These are phyloP conservation scores for Eupeodes luniger DNA, from an alignment of 2,888 invertebrate genomes.

Conservation along the genomic window DNA sequence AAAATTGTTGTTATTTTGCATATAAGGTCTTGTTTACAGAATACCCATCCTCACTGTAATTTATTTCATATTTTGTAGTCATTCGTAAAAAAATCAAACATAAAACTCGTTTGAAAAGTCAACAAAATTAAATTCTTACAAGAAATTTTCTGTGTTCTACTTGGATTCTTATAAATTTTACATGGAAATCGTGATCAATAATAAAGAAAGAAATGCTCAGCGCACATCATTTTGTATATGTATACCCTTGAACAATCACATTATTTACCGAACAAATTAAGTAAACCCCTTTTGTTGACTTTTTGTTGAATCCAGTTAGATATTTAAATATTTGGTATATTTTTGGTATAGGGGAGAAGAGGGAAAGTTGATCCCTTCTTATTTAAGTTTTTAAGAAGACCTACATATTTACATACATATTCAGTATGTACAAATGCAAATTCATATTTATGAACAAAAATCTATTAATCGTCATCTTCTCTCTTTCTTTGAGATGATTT, in stretches of 20 bases:
- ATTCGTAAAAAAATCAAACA: neutral
- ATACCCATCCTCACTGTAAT: no score
- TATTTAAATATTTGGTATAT: neutral
- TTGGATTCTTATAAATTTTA: conserved; percentile 3
- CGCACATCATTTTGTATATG: neutral
- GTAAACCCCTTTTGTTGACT: neutral
- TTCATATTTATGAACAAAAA: no score
- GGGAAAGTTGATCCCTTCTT: no score
- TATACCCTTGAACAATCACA: neutral
- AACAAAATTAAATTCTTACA: conserved; percentile 6
- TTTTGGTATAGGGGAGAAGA: no score
- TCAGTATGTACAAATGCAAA: no score
- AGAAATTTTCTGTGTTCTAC: neutral
- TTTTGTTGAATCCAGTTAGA: neutral
- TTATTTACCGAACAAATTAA: neutral
- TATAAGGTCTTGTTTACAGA: no score
- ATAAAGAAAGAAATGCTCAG: neutral
- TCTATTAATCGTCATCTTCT: no score
- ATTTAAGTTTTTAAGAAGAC: no score
- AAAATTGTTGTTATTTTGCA: no score
- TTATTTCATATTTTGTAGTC: neutral
- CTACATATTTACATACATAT: no score
- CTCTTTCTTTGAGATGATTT: no score
- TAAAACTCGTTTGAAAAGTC: neutral
- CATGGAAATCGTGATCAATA: conserved; percentile 25